phyloP scores from a whole-genome alignment of 2,797 vertebrate species.

The Jordanella pulchra region DNA sequence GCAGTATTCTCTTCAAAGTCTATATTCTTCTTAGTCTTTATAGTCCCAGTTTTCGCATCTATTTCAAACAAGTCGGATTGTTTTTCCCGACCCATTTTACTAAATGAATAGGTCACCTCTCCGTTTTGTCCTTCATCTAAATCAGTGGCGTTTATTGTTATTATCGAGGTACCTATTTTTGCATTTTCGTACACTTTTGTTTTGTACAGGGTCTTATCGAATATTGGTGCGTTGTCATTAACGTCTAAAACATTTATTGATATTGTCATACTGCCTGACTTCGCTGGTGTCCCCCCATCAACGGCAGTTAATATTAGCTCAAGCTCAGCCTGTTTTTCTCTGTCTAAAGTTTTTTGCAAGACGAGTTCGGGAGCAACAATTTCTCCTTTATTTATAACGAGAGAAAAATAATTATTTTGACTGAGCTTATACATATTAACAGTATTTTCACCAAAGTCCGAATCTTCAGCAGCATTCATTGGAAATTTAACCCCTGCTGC shows the following conservation, averaged over 20 bases:
- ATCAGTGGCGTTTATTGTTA: slow-evolving; percentile 65
- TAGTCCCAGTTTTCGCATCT: slow-evolving; percentile 76
- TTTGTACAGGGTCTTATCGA: slow-evolving; percentile 61
- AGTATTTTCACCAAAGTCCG: slow-evolving; percentile 81
- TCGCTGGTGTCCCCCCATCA: slow-evolving; percentile 69
- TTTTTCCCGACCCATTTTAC: slow-evolving; percentile 27
- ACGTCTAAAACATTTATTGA: slow-evolving; percentile 50
- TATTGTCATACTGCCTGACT: slow-evolving; percentile 55
- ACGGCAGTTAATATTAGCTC: slow-evolving; percentile 63
- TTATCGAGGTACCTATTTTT: slow-evolving; percentile 57
- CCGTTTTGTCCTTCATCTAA: slow-evolving; percentile 69
- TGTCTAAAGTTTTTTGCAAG: slow-evolving; percentile 67
- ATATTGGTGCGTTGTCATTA: slow-evolving; percentile 69
- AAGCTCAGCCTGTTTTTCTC: slow-evolving; percentile 63
- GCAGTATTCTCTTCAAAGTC: slow-evolving; percentile 65
- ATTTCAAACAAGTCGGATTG: slow-evolving; percentile 73
- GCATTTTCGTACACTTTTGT: slow-evolving; percentile 77
- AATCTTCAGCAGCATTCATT: slow-evolving; percentile 78
- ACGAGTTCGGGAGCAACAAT: slow-evolving; percentile 49
- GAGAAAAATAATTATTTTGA: slow-evolving; percentile 80
- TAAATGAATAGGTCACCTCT: slow-evolving; percentile 55
- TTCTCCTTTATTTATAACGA: slow-evolving; percentile 61
- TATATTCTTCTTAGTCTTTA: slow-evolving; percentile 69
- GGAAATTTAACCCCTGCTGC: slow-evolving; percentile 76
- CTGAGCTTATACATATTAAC: slow-evolving; percentile 83